Conservation (phyloP, 2,888 invertebrate species). For the Drosophila peninsularis region DNA sequence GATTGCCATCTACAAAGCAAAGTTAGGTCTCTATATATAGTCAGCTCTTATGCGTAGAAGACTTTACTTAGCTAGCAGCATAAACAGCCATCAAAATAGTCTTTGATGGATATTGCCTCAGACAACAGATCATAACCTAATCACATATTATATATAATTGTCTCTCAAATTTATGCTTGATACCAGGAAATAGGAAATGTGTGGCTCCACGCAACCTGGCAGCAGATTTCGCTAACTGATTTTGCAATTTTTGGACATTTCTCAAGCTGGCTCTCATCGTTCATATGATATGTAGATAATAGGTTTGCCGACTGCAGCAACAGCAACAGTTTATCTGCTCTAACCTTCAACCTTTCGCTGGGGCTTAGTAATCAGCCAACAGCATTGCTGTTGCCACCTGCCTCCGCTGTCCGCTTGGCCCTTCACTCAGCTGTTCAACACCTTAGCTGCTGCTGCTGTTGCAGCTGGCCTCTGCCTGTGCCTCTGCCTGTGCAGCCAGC, state of each 20-base stretch:
- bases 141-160: slow-evolving; percentile 4
- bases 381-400: slow-evolving; percentile 24
- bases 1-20: too few relatives aligned
- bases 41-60: too few relatives aligned
- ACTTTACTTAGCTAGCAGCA: neutral
- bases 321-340: slow-evolving; percentile 59
- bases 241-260: slow-evolving; percentile 47
- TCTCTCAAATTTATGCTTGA: neutral
- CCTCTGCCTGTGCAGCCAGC: slow-evolving; percentile 12
- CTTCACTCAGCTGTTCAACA: slow-evolving; percentile 75
- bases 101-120: neutral
- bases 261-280: slow-evolving; percentile 45
- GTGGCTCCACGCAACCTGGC: slow-evolving; percentile 3
- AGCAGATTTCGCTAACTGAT: slow-evolving; percentile 19
- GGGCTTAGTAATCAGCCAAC: slow-evolving; percentile 61
- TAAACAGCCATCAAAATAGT: neutral
- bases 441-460: slow-evolving; percentile 55
- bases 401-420: slow-evolving; percentile 47
- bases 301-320: slow-evolving; percentile 56
- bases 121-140: neutral
- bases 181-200: slow-evolving; percentile 35
- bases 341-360: slow-evolving; percentile 62
- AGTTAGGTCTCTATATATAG: too few relatives aligned
- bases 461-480: slow-evolving; percentile 35
- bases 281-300: slow-evolving; percentile 78